Percentiles rank a stretch among this genome's conserved stretches.
These are phyloP conservation scores for Indri indri DNA, from an alignment of 2,113 vertebrate species.

Conservation along the genomic window DNA sequence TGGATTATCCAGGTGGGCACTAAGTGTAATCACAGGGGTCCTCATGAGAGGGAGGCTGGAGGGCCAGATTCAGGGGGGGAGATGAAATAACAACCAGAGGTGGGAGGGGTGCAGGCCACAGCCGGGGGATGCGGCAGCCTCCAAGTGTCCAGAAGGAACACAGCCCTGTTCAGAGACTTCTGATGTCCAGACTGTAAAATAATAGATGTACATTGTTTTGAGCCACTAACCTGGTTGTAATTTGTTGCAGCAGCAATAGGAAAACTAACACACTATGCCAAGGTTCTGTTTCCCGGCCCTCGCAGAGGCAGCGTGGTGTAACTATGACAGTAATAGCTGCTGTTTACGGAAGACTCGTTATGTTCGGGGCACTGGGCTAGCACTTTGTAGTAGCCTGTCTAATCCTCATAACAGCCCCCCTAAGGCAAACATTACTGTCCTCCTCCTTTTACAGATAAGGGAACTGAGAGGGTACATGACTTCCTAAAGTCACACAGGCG, in stretches of 20 bases:
- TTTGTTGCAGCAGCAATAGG: background rate
- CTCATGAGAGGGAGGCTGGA: rapidly evolving
- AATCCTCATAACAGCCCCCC: background rate
- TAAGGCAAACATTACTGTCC: background rate
- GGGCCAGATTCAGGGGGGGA: background rate
- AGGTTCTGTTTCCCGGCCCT: rapidly evolving
- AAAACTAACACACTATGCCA: background rate
- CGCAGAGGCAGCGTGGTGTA: background rate
- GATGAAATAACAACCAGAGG: no score
- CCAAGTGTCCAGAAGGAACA: background rate
- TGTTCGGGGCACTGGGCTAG: rapidly evolving
- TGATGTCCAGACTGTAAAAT: background rate
- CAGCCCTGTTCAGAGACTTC: background rate
- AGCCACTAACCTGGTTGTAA: background rate
- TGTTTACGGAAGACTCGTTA: rapidly evolving
- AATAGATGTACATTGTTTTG: background rate
- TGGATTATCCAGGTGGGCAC: no score
- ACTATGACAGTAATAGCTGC: background rate
- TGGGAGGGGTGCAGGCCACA: rapidly evolving
- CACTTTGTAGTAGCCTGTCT: background rate
- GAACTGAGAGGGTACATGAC: background rate
- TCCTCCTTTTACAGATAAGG: background rate
- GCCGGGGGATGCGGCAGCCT: background rate
- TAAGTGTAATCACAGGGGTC: background rate
- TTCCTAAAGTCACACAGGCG: background rate